These are phyloP conservation scores for Temnothorax rugatulus DNA, from an alignment of 2,888 invertebrate genomes.

Conservation along the genomic window DNA sequence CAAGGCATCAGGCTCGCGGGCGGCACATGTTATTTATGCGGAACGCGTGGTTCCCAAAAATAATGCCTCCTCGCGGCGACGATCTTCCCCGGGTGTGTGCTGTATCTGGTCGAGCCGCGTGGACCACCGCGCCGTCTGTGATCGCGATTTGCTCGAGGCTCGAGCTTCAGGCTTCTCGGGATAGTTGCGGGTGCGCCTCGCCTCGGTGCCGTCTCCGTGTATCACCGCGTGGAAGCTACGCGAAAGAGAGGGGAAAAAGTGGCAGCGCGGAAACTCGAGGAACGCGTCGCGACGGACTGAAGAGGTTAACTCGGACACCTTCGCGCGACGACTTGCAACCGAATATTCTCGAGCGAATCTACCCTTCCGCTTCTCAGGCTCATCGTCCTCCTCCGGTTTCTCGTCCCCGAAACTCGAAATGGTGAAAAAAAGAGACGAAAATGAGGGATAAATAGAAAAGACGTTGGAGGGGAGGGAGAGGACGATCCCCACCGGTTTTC, in stretches of 20 bases:
- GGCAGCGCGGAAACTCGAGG: background rate
- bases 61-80: slow-evolving; percentile 61
- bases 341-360: background rate
- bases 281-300: background rate
- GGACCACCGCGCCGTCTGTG: background rate
- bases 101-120: background rate
- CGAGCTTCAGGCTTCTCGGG: too few species aligned
- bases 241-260: background rate
- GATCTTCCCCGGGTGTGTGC: background rate
- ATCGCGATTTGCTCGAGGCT: too few species aligned
- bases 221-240: background rate
- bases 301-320: slow-evolving; percentile 29
- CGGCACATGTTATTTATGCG: slow-evolving; percentile 69
- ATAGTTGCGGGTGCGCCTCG: background rate
- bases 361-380: background rate
- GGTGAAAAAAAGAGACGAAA: too few species aligned
- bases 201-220: background rate
- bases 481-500: too few species aligned
- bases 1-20: slow-evolving; percentile 58
- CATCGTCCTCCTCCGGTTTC: background rate
- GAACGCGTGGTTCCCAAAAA: slow-evolving; percentile 71
- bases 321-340: background rate
- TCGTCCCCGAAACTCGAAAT: too few species aligned
- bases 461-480: too few species aligned
- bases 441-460: too few species aligned